phyloP scores from a whole-genome alignment of 2,888 invertebrate genomes.

The Chelonus formosanus region DNA sequence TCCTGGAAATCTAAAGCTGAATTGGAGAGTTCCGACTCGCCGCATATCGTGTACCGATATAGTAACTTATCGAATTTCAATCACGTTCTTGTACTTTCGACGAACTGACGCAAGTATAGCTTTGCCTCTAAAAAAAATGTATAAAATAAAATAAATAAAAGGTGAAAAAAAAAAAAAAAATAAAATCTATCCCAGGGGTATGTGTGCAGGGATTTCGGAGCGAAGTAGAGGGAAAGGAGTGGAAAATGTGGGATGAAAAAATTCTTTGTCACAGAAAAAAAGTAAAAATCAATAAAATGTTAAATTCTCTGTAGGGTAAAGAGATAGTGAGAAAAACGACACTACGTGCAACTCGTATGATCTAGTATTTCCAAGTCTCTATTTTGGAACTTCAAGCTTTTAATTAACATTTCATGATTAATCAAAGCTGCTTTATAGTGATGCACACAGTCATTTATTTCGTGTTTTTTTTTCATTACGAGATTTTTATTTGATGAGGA shows the following conservation, averaged over 20 bases:
- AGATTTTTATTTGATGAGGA: too few relatives aligned
- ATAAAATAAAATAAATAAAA: constrained; percentile 26
- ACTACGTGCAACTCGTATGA: not conserved
- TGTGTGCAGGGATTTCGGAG: constrained; percentile 17
- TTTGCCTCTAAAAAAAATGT: not conserved
- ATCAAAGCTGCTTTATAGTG: constrained; percentile 41
- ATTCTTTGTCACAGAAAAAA: constrained; percentile 30
- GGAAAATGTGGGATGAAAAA: constrained; percentile 31
- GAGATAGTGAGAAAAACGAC: not conserved
- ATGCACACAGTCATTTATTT: constrained; percentile 34
- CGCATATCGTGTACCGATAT: constrained; percentile 19
- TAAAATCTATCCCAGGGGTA: constrained; percentile 16
- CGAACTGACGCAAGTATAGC: constrained; percentile 36
- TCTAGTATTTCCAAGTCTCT: constrained; percentile 22
- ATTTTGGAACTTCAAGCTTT: constrained; percentile 31
- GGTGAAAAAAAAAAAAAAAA: constrained; percentile 26
- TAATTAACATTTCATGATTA: constrained; percentile 49
- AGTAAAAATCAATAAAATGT: constrained; percentile 15
- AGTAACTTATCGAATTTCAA: constrained; percentile 50
- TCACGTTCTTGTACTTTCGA: constrained; percentile 47
- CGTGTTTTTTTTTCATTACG: constrained; percentile 23
- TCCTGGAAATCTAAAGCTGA: constrained; percentile 13
- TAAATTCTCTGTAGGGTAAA: not conserved
- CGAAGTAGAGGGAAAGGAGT: constrained; percentile 30
- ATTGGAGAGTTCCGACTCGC: constrained; percentile 20